Base-by-base conservation (phyloP, 2,888 invertebrate species). In the Hipparchia semele region DNA sequence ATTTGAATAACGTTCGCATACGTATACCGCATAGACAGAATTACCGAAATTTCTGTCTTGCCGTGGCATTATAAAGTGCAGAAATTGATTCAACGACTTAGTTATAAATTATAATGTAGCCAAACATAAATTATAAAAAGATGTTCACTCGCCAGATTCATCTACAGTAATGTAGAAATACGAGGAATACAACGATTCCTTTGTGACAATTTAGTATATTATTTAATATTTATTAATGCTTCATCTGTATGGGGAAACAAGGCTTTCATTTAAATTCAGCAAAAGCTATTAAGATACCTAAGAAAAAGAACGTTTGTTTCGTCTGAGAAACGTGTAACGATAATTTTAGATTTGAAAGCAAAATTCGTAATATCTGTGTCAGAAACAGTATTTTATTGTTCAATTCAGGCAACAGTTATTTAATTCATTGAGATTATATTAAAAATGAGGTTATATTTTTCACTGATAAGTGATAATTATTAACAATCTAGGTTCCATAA, bases 321-420 rank as follows among this genome's bases (percentile, higher is more conserved):
- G 4, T n/a, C 45, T 49, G 1, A 49, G 49, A 62, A 62, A 46
- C 62, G 46, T 62, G 62, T 13, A 13, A 8, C n/a, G 46, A n/a
- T 62, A 62, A 46, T 62, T 62, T 13, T 8, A 62, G 62, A 62
- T 62, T 62, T 62, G 13, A 62, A 62, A 62, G 62, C 62, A 62
- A 49, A 13, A 62, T n/a, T n/a, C 12, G 7, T 9, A 13, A 49
- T 49, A 49, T 49, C 49, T n/a, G 46, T n/a, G n/a, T 6, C 7
- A 7, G 0, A 46, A 7, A 46, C 39, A 60, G 39, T 12, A 12
- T 10, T 45, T 6, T n/a, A 56, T 5, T 56, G 56, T 56, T n/a
- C 4, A 13, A n/a, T 13, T 13, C 5, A n/a, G 56, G 13, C 56
- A 56, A 56, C 13, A 0, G 56, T 1, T 13, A n/a, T 39, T 39